Evolutionary conservation across 2,888 invertebrate genomes (phyloP).

Genomic region (Drosophila siamana): DNA sequence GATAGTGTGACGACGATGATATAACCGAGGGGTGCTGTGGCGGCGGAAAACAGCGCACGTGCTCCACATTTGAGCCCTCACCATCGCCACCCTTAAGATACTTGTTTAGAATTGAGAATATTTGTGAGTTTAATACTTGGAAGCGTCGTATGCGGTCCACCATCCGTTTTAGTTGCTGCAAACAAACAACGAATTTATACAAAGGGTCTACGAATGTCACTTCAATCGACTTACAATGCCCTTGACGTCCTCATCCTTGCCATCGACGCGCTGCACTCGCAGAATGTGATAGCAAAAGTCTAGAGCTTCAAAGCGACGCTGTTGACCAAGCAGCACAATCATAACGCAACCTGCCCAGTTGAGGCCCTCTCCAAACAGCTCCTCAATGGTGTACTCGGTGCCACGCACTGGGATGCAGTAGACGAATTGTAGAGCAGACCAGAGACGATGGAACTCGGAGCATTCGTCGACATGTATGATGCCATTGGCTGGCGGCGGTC

Average conservation of each 20-base stretch:
- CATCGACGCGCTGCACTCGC: slow-evolving; percentile 97
- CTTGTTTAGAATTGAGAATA: slow-evolving; percentile 97
- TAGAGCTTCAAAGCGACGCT: slow-evolving; percentile 97
- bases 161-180: slow-evolving; percentile 96
- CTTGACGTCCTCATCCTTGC: slow-evolving; percentile 97
- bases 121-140: slow-evolving; percentile 99
- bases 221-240: slow-evolving; percentile 92
- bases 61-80: slow-evolving; percentile 95
- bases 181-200: slow-evolving; percentile 45
- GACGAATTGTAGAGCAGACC: slow-evolving; percentile 99
- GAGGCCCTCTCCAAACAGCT: slow-evolving; percentile 98
- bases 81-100: slow-evolving; percentile 94
- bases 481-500: slow-evolving; percentile 94
- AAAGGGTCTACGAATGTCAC: neutral
- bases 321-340: slow-evolving; percentile 97
- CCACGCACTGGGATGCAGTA: slow-evolving; percentile 98
- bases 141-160: slow-evolving; percentile 98
- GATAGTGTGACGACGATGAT: slow-evolving; percentile 87
- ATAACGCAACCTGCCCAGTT: slow-evolving; percentile 99
- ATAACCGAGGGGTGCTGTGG: slow-evolving; percentile 91
- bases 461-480: slow-evolving; percentile 99
- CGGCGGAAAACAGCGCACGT: slow-evolving; percentile 98
- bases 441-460: slow-evolving; percentile 96
- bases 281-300: slow-evolving; percentile 99
- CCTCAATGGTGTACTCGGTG: slow-evolving; percentile 98